These are phyloP conservation scores for Scatophagus argus DNA, from an alignment of 2,113 vertebrate genomes.

Conservation along the genomic window DNA sequence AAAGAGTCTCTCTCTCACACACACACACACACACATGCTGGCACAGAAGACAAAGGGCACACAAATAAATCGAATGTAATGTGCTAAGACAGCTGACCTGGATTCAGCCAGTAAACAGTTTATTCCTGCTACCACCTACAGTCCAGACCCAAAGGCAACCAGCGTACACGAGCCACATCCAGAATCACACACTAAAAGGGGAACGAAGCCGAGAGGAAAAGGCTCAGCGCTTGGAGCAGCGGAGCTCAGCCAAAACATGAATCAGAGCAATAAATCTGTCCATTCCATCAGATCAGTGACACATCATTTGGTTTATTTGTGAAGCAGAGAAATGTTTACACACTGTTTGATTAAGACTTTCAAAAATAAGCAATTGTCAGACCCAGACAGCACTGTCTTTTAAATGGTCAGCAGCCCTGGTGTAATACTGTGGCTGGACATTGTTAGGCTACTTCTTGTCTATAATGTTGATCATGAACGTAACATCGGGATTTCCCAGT, in stretches of 20 bases:
- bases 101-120: slow-evolving; percentile 59
- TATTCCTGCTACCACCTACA: slow-evolving; percentile 57
- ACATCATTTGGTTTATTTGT: background rate
- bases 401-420: background rate
- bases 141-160: slow-evolving; percentile 45
- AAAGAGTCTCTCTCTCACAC: slow-evolving; percentile 19
- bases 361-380: background rate
- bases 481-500: background rate
- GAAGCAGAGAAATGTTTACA: background rate
- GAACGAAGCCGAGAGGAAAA: background rate
- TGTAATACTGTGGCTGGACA: background rate
- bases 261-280: background rate
- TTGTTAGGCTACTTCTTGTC: background rate
- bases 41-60: slow-evolving; percentile 38
- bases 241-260: background rate
- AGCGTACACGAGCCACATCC: slow-evolving; percentile 20
- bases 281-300: background rate
- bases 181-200: background rate
- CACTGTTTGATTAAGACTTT: background rate
- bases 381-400: background rate
- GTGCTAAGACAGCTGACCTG: slow-evolving; percentile 70
- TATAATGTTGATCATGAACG: background rate
- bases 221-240: background rate
- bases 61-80: slow-evolving; percentile 54
- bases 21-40: background rate